phyloP scores from a whole-genome alignment of 2,113 vertebrate genomes.

The Naja naja region DNA sequence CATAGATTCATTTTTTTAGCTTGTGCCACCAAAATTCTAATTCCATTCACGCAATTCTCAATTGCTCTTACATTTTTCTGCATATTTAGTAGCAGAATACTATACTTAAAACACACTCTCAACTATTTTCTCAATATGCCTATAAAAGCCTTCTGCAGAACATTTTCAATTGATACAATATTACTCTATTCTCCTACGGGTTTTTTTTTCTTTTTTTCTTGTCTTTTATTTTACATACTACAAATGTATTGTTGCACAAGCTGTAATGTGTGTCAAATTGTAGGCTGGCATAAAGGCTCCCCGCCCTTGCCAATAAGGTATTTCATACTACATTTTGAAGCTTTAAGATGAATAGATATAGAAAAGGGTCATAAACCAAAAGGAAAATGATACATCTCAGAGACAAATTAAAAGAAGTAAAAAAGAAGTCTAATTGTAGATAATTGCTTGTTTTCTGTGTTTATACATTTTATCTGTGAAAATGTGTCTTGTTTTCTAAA shows the following conservation, averaged over 20 bases:
- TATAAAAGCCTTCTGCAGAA: not conserved
- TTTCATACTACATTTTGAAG: not conserved
- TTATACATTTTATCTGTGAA: not conserved
- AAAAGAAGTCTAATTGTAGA: not conserved
- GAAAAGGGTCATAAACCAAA: not conserved
- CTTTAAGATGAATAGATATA: not conserved
- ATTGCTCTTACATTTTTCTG: not conserved
- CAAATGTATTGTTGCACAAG: not conserved
- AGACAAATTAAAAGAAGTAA: not conserved
- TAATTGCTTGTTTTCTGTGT: not conserved
- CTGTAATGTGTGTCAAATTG: not conserved
- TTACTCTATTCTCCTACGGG: not conserved
- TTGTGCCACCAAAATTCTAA: not conserved
- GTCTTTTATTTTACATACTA: not conserved
- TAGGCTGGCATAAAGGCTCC: not conserved
- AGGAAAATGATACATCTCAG: not conserved
- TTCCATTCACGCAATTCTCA: not conserved
- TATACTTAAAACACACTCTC: not conserved
- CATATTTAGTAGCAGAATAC: not conserved
- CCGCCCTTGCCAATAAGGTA: not conserved
- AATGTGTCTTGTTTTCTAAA: not conserved
- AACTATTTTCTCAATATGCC: not conserved
- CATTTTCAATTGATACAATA: not conserved
- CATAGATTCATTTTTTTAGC: not conserved
- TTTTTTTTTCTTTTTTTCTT: not conserved